Evolutionary conservation across 2,797 vertebrate genomes (phyloP), one percentile per base, ranked within the genome.

Genomic region (Typhlichthys eigenmanni): DNA sequence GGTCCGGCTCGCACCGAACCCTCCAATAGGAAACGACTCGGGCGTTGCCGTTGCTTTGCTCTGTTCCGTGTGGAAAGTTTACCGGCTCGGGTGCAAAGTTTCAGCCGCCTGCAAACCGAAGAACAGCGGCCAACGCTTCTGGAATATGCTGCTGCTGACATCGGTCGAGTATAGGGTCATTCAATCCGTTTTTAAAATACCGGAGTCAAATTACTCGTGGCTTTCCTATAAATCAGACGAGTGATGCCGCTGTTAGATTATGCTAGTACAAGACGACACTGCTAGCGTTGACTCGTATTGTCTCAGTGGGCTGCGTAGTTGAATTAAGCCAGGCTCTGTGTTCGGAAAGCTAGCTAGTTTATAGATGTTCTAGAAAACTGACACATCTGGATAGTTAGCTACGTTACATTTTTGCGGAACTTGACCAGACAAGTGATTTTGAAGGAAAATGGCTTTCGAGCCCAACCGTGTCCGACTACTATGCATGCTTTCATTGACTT

Each of bases 81-180:
- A 84, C 93, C 92, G 93, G 95, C 90, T 94, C 95, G 95, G 94
- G 95, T 96, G 95, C 96, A 98, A 98, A 97, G 94, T 96, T 98
- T 94, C 92, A 94, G 91, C 95, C 94, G 95, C 93, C 92, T 94
- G 95, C 94, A 95, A 94, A 95, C 73, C 77, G 55, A 34, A 72
- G 89, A 64, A 64, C 70, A 63, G 76, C 75, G 72, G 73, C 58
- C 68, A 74, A 87, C 56, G 54, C 24, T 2, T 66, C 49, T 54
- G 46, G 67, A 76, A 57, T 55, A 63, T 51, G 47, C 49, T 38
- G 59, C 45, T 3, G 16, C 38, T 9, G 10, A 52, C 43, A 0
- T 4, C 10, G 4, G 49, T 16, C 8, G 45, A 4, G 8, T 48
- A 34, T 8, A 66, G n/a, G 43, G 19, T n/a, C 13, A 34, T 45